A percentile compares a stretch with the other conserved stretches of the same genome.
These are phyloP conservation scores for Crepidodera aurea DNA, from an alignment of 2,888 invertebrate genomes.

Conservation along the genomic window DNA sequence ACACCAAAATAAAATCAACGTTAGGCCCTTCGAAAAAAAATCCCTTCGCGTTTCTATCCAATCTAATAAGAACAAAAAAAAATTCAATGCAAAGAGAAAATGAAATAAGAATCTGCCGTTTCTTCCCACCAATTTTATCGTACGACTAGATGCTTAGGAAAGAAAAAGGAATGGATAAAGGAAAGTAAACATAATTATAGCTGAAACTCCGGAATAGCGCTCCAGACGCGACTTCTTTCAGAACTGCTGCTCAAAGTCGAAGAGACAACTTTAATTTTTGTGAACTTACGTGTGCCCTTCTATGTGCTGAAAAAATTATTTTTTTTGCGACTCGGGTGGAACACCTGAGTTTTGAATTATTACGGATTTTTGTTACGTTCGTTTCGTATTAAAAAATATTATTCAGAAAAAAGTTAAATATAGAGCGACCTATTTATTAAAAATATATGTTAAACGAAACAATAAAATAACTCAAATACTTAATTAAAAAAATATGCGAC, in stretches of 20 bases:
- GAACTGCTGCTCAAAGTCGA: constrained; percentile 19
- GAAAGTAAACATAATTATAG: constrained; percentile 28
- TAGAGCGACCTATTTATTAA: too few relatives aligned
- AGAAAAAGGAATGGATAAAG: constrained; percentile 19
- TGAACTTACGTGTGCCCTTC: constrained; percentile 8
- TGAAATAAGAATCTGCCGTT: constrained; percentile 18
- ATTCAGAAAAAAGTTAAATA: too few relatives aligned
- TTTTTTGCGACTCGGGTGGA: constrained; percentile 7
- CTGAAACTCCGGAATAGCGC: neutral
- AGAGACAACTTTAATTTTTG: constrained; percentile 22
- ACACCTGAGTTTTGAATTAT: neutral
- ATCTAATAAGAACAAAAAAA: constrained; percentile 21
- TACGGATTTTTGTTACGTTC: too few relatives aligned
- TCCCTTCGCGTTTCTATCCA: neutral
- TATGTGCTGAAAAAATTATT: constrained; percentile 9
- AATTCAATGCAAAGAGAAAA: constrained; percentile 13
- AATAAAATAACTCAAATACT: too few relatives aligned
- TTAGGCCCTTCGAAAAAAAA: too few relatives aligned
- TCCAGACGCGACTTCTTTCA: constrained; percentile 7
- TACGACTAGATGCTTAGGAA: constrained; percentile 14
- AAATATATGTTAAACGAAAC: too few relatives aligned
- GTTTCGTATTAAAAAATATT: too few relatives aligned
- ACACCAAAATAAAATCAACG: too few relatives aligned
- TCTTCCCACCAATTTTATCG: constrained; percentile 19
- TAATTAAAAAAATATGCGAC: too few relatives aligned